Conservation (phyloP, 2,113 vertebrate species). For the Lynx canadensis region DNA sequence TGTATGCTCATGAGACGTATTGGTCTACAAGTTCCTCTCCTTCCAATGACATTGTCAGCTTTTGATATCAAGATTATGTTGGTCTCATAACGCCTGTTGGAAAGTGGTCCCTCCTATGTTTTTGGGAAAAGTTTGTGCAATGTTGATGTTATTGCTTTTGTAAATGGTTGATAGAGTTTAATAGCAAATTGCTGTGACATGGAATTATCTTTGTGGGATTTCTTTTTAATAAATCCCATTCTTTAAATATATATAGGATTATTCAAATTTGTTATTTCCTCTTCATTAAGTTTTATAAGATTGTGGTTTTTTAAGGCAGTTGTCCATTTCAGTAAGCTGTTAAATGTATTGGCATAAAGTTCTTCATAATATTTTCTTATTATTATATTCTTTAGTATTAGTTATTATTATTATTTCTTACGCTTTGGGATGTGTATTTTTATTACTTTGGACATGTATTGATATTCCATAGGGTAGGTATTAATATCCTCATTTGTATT, state of each 20-base stretch:
- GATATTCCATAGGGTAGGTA: neutral
- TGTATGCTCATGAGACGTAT: neutral
- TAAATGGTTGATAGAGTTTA: slow-evolving; percentile 37
- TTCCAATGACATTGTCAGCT: neutral
- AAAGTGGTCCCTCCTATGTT: neutral
- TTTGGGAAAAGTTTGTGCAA: neutral
- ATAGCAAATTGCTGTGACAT: neutral
- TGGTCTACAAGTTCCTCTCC: slow-evolving; percentile 5
- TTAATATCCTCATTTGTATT: neutral
- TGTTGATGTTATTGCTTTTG: neutral
- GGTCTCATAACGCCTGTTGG: neutral
- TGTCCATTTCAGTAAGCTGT: neutral
- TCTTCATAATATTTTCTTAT: neutral
- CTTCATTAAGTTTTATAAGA: neutral
- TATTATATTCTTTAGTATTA: neutral
- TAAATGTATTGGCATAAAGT: neutral
- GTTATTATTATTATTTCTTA: neutral
- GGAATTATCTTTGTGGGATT: neutral
- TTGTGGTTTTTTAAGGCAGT: neutral
- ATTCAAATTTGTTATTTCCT: neutral
- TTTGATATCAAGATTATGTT: neutral
- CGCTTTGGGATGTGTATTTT: neutral
- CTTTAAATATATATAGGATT: neutral
- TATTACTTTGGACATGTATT: neutral
- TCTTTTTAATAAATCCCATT: slow-evolving; percentile 2